phyloP scores from a whole-genome alignment of 2,113 vertebrate genomes.

The Pygoscelis antarcticus region DNA sequence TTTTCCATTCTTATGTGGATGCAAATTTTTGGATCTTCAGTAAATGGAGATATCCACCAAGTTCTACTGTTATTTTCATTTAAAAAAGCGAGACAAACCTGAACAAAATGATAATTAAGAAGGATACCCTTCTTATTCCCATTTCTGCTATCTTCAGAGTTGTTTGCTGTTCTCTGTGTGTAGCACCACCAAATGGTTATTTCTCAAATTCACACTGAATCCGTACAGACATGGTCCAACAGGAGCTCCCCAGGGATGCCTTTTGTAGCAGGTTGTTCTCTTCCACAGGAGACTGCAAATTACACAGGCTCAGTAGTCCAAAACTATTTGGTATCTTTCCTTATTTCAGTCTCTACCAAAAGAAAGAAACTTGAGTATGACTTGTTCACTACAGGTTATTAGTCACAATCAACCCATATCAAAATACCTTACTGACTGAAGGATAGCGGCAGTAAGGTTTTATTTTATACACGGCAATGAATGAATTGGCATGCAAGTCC shows the following conservation, averaged over 20 bases:
- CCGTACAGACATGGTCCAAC: neutral
- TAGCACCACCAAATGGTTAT: neutral
- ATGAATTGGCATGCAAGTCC: neutral
- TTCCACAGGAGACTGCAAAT: neutral
- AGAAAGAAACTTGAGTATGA: neutral
- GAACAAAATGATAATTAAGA: neutral
- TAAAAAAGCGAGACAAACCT: neutral
- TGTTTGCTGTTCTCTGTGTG: neutral
- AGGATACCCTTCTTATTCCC: neutral
- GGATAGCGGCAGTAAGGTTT: neutral
- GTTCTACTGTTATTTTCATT: neutral
- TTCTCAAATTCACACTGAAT: neutral
- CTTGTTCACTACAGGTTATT: neutral
- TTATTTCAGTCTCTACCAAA: neutral
- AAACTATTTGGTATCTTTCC: neutral
- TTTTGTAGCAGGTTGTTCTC: neutral
- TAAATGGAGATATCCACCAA: neutral
- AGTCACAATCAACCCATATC: neutral
- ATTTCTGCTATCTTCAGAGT: neutral
- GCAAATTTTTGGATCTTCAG: neutral
- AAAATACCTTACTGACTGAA: neutral
- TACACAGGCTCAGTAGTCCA: neutral
- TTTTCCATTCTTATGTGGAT: neutral
- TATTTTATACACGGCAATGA: neutral
- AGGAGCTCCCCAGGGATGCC: neutral